Conservation (phyloP, 2,113 vertebrate species). For the Tricholaema leucomelas region DNA sequence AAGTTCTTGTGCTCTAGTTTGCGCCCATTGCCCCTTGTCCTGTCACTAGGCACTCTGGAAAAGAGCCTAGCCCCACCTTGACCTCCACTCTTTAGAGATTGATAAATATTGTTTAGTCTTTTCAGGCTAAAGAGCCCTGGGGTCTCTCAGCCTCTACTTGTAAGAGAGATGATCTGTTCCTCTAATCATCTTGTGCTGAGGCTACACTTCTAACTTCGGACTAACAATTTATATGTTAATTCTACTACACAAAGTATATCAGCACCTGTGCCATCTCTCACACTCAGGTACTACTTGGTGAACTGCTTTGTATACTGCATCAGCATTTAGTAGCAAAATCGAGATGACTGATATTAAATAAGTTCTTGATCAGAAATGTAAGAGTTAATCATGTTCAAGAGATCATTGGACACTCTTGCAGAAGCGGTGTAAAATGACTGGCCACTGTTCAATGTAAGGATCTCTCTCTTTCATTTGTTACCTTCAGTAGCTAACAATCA, state of each 20-base stretch:
- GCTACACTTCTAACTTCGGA: not conserved
- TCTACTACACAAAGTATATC: not conserved
- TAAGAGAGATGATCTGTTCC: too few relatives aligned
- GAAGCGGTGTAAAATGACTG: not conserved
- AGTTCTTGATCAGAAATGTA: not conserved
- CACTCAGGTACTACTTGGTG: not conserved
- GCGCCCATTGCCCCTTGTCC: too few relatives aligned
- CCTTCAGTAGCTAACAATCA: not conserved
- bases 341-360: not conserved
- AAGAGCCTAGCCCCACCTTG: too few relatives aligned
- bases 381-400: not conserved
- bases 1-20: too few relatives aligned
- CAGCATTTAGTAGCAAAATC: not conserved
- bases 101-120: too few relatives aligned
- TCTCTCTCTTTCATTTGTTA: not conserved
- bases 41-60: too few relatives aligned
- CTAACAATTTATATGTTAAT: not conserved
- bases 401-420: not conserved
- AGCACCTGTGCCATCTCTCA: not conserved
- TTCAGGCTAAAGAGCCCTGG: too few relatives aligned
- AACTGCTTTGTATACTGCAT: not conserved
- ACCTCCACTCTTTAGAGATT: too few relatives aligned
- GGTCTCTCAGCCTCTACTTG: too few relatives aligned
- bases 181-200: too few relatives aligned
- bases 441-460: not conserved